These are phyloP conservation scores for Oikopleura dioica DNA, from an alignment of 23 tunicate species.

Conservation along the genomic window DNA sequence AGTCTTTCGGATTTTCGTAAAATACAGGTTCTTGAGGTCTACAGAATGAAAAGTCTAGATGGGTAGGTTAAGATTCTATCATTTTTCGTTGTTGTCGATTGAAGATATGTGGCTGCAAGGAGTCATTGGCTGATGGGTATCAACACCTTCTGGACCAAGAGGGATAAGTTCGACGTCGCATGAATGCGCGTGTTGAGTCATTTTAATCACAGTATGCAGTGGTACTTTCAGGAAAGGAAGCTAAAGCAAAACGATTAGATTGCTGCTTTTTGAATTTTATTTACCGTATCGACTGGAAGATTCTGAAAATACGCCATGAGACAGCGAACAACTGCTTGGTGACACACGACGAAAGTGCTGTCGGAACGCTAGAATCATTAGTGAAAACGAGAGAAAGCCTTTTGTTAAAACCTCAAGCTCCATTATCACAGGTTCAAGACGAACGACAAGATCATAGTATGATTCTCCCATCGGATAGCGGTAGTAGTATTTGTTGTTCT, in stretches of 20 bases:
- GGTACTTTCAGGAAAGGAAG: slow-evolving; percentile 68
- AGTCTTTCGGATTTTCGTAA: too few relatives aligned
- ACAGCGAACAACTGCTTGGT: slow-evolving; percentile 95
- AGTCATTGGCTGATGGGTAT: slow-evolving; percentile 18
- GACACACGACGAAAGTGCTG: slow-evolving; percentile 78
- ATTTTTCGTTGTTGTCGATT: too few relatives aligned
- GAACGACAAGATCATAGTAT: slow-evolving; percentile 61
- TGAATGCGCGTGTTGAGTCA: slow-evolving; percentile 79
- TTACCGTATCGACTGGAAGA: slow-evolving; percentile 23
- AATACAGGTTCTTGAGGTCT: too few relatives aligned
- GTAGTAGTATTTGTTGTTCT: slow-evolving; percentile 65
- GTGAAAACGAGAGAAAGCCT: too few relatives aligned
- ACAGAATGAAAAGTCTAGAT: too few relatives aligned
- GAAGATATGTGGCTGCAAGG: not conserved
- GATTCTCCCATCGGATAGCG: slow-evolving; percentile 99
- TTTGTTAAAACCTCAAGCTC: slow-evolving; percentile 23
- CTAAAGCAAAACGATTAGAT: slow-evolving; percentile 10
- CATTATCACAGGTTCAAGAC: slow-evolving; percentile 95
- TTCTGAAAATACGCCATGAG: slow-evolving; percentile 67
- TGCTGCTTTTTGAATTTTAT: not conserved
- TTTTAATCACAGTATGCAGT: slow-evolving; percentile 75
- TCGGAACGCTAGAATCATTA: slow-evolving; percentile 31
- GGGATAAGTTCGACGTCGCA: slow-evolving; percentile 61
- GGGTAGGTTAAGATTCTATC: too few relatives aligned
- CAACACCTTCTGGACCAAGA: slow-evolving; percentile 47